Conservation (phyloP, 2,888 invertebrate species). For the Catocala nupta region DNA sequence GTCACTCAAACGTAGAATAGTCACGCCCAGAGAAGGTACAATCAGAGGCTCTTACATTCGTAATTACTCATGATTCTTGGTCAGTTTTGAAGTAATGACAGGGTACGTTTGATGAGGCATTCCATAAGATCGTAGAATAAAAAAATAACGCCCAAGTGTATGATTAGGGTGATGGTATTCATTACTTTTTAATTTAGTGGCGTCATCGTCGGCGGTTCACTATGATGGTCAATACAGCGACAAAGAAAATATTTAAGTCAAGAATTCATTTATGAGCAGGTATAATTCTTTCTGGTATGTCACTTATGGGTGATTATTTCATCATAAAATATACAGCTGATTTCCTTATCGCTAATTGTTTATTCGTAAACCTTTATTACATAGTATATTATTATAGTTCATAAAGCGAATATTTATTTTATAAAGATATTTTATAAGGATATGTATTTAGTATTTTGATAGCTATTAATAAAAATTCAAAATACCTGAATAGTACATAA, state of each 20-base stretch:
- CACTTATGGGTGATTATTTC: constrained; percentile 1
- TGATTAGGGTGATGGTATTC: constrained; percentile 53
- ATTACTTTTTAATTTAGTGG: constrained; percentile 53
- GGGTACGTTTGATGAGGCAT: constrained; percentile 71
- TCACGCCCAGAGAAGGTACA: constrained; percentile 68
- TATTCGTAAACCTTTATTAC: constrained; percentile 29
- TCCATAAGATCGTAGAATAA: constrained; percentile 60
- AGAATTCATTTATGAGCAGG: neutral
- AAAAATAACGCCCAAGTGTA: constrained; percentile 40
- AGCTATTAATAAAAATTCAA: constrained; percentile 10
- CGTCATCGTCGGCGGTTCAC: constrained; percentile 31
- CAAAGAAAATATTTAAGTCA: neutral
- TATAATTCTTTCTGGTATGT: constrained; percentile 12
- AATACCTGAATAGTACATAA: neutral
- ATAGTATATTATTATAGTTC: neutral
- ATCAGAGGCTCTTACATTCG: constrained; percentile 60
- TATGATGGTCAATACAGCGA: constrained; percentile 6
- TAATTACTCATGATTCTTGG: constrained; percentile 73
- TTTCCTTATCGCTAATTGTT: constrained; percentile 28
- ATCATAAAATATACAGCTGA: neutral
- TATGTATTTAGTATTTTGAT: too few species aligned
- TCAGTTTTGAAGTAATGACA: constrained; percentile 73
- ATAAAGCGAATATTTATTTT: too few species aligned
- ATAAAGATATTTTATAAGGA: too few species aligned
- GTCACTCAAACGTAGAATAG: constrained; percentile 73